These are phyloP conservation scores for Austrolebias charrua DNA, from an alignment of 2,797 vertebrate genomes.

Conservation along the genomic window DNA sequence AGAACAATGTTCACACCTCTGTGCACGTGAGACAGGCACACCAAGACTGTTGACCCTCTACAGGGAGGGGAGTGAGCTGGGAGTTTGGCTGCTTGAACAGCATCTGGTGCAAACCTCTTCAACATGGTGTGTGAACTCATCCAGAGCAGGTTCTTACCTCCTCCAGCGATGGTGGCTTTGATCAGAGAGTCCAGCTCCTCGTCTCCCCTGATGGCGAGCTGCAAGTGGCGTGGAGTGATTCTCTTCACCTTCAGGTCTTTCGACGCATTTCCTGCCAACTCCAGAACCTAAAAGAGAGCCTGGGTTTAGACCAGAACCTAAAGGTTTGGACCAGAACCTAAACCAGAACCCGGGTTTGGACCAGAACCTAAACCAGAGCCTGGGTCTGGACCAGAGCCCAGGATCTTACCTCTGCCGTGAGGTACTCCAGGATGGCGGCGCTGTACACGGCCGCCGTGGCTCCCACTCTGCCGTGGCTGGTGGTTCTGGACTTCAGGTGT, in stretches of 20 bases:
- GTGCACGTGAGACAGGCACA: too few species aligned
- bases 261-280: conserved; percentile 84
- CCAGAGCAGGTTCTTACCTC: conserved; percentile 66
- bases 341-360: rapidly evolving
- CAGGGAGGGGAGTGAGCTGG: too few species aligned
- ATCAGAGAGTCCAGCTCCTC: conserved; percentile 85
- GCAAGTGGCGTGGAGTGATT: conserved; percentile 84
- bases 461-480: conserved; percentile 83
- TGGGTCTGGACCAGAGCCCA: rapidly evolving
- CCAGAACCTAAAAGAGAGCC: conserved; percentile 70
- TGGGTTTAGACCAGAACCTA: rapidly evolving
- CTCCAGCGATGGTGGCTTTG: conserved; percentile 85
- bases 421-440: conserved; percentile 86
- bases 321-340: conserved; percentile 83
- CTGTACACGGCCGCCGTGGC: conserved; percentile 85
- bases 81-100: too few species aligned
- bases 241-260: conserved; percentile 86
- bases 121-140: too few species aligned
- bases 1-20: too few species aligned
- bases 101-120: too few species aligned
- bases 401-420: conserved; percentile 98
- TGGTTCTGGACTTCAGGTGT: conserved; percentile 83
- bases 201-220: conserved; percentile 84
- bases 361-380: conserved; percentile 70
- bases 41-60: background rate